Conservation (phyloP, 2,113 vertebrate species). For the Bos javanicus region DNA sequence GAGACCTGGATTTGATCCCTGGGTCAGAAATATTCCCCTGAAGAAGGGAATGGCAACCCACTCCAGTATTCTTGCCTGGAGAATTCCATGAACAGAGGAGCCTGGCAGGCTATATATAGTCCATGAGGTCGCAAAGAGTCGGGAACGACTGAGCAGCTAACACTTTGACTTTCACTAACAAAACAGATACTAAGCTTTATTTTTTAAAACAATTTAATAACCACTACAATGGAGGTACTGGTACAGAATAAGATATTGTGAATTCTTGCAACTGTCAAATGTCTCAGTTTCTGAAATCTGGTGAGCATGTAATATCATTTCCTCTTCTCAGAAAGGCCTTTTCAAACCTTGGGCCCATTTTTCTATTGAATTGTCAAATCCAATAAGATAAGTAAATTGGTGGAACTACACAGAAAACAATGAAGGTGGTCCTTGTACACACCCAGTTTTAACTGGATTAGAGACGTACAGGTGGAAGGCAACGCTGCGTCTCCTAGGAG, state of each 20-base stretch:
- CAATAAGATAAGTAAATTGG: neutral
- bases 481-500: neutral
- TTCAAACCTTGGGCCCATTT: neutral
- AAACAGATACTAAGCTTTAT: neutral
- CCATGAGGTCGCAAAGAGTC: neutral
- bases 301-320: neutral
- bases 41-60: neutral
- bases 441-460: neutral
- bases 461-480: neutral
- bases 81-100: neutral
- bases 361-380: neutral
- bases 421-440: neutral
- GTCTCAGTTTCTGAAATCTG: neutral
- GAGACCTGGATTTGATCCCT: neutral
- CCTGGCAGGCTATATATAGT: neutral
- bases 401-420: neutral
- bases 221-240: neutral
- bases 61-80: neutral
- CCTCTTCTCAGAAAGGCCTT: neutral
- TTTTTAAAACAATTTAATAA: neutral
- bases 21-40: neutral
- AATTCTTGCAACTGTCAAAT: neutral
- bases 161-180: neutral
- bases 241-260: neutral
- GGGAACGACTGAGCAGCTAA: neutral